Conservation (phyloP, 2,888 invertebrate species). For the Zhuqinia jingwanae region DNA sequence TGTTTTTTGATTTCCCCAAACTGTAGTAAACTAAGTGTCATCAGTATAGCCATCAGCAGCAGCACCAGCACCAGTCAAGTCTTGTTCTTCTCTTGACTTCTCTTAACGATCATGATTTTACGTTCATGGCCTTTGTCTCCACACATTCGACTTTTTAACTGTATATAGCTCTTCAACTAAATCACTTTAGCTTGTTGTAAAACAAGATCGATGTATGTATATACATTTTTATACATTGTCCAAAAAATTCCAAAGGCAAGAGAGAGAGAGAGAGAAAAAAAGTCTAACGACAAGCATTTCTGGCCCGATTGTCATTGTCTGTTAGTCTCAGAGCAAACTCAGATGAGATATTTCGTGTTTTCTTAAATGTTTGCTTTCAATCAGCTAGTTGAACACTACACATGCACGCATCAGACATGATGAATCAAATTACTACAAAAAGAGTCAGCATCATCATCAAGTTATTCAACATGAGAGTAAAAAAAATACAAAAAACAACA, state of each 20-base stretch:
- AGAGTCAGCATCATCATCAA: neutral
- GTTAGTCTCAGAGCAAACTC: neutral
- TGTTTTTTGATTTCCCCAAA: constrained; percentile 64
- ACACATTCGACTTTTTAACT: neutral
- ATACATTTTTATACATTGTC: neutral
- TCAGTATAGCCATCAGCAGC: constrained; percentile 4
- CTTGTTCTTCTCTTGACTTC: neutral
- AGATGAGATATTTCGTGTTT: neutral
- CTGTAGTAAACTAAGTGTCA: constrained; percentile 50
- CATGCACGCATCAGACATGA: neutral
- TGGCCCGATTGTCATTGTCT: too few species aligned
- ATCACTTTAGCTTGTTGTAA: neutral
- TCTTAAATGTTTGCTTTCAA: neutral
- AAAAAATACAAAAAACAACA: neutral
- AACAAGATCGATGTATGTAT: too few species aligned
- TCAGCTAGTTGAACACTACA: neutral
- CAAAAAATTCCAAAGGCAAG: neutral
- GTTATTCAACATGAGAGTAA: neutral
- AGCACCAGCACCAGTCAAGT: neutral
- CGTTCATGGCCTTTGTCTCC: neutral
- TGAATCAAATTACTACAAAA: constrained; percentile 30
- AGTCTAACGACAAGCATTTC: neutral
- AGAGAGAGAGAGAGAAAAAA: neutral
- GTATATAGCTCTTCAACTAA: neutral
- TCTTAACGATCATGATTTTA: neutral